Evolutionary conservation across 2,888 invertebrate genomes (phyloP).

Genomic region (Dicycla oo): DNA sequence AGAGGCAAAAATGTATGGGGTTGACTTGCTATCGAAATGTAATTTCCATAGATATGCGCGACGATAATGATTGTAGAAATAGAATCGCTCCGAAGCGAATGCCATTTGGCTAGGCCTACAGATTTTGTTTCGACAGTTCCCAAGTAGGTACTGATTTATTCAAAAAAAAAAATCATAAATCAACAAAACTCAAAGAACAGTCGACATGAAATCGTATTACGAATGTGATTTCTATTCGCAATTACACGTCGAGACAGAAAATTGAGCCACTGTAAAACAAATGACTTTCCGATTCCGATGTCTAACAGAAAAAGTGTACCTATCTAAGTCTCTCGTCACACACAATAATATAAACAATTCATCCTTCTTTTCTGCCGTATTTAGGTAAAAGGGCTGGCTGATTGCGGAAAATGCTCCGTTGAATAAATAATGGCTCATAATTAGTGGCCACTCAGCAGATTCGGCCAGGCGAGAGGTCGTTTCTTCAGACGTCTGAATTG

Average conservation of each 20-base stretch:
- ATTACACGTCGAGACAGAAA: conserved; percentile 26
- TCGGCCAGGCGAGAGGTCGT: conserved; percentile 35
- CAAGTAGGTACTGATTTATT: neutral
- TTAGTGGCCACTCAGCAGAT: conserved; percentile 39
- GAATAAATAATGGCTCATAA: conserved; percentile 57
- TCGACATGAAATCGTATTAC: conserved; percentile 1
- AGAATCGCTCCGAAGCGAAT: too few species aligned
- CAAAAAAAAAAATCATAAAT: too few species aligned
- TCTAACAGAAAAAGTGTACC: conserved; percentile 18
- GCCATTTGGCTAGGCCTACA: too few species aligned
- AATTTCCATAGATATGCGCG: too few species aligned
- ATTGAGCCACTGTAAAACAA: conserved; percentile 38
- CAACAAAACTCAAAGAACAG: conserved; percentile 1
- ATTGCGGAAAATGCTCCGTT: conserved; percentile 43
- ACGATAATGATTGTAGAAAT: too few species aligned
- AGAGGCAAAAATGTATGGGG: too few species aligned
- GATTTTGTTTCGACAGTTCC: neutral
- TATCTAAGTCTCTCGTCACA: conserved; percentile 17
- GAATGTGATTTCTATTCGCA: conserved; percentile 17
- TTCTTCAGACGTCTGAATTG: conserved; percentile 18
- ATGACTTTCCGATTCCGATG: conserved; percentile 31
- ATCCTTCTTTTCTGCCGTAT: conserved; percentile 33
- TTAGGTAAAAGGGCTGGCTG: conserved; percentile 35
- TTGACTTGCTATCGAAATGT: too few species aligned
- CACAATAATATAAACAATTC: conserved; percentile 27